Evolutionary conservation across 2,888 invertebrate species (phyloP).

Genomic region (Eilema griseolum): DNA sequence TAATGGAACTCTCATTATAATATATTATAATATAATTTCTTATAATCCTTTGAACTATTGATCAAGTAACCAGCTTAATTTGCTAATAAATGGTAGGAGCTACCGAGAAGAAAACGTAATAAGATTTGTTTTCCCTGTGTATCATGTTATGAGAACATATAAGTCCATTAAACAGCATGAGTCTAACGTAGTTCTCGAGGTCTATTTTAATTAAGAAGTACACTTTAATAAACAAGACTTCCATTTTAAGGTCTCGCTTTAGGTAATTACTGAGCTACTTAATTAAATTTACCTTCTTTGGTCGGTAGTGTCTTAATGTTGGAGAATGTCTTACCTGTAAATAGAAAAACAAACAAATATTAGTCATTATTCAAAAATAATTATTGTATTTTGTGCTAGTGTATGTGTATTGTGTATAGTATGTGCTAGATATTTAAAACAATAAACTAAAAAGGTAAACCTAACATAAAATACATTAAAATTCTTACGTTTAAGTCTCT

Average conservation of each 20-base stretch:
- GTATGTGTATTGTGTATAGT: no score
- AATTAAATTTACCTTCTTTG: constrained; percentile 52
- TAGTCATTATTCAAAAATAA: background rate
- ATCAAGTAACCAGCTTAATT: background rate
- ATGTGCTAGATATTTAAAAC: no score
- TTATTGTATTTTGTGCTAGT: background rate
- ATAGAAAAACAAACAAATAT: constrained; percentile 31
- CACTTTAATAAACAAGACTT: constrained; percentile 50
- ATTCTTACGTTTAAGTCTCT: background rate
- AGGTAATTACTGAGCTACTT: constrained; percentile 33
- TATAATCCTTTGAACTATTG: background rate
- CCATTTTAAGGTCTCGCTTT: constrained; percentile 43
- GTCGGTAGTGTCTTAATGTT: constrained; percentile 19
- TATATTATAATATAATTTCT: background rate
- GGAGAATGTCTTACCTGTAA: constrained; percentile 59
- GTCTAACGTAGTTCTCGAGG: constrained; percentile 27
- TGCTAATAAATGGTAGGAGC: constrained; percentile 1
- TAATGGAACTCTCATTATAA: background rate
- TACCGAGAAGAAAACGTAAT: background rate
- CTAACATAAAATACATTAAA: background rate
- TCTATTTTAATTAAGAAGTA: constrained; percentile 48
- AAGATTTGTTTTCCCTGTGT: constrained; percentile 14
- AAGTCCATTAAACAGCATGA: constrained; percentile 37
- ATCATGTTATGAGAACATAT: constrained; percentile 19
- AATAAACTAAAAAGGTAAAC: background rate